A percentile compares a stretch with the other conserved stretches of the same genome.
Evolutionary conservation across 1,140 invertebrate genomes (phyloP).

Genomic region (Aphaenogaster floridana): DNA sequence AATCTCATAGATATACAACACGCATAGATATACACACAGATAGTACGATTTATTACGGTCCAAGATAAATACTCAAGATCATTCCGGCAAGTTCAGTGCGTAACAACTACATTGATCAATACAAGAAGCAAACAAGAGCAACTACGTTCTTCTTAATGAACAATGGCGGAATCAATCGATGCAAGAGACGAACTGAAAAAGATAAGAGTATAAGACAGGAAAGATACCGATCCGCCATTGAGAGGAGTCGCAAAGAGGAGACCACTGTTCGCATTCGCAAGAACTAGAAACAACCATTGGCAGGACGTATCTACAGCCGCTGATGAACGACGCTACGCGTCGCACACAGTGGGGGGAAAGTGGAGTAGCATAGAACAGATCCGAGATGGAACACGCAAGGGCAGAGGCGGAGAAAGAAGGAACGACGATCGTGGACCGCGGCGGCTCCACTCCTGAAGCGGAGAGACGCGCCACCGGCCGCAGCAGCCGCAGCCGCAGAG

Average conservation of each 20-base stretch:
- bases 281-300: slow-evolving; percentile 36
- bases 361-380: slow-evolving; percentile 49
- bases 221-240: not conserved
- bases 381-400: slow-evolving; percentile 18
- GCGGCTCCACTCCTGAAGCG: slow-evolving; percentile 65
- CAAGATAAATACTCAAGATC: slow-evolving; percentile 34
- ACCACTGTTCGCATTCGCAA: not conserved
- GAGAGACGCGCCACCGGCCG: slow-evolving; percentile 59
- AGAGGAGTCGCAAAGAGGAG: not conserved
- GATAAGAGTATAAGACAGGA: not conserved
- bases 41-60: slow-evolving; percentile 22
- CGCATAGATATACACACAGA: not conserved
- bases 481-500: slow-evolving; percentile 66
- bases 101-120: slow-evolving; percentile 20
- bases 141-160: not conserved
- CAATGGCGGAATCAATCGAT: not conserved
- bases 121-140: slow-evolving; percentile 9
- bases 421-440: slow-evolving; percentile 1
- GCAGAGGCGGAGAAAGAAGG: slow-evolving; percentile 20
- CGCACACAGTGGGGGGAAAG: slow-evolving; percentile 27
- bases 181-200: not conserved
- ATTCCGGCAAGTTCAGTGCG: not conserved
- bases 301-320: not conserved
- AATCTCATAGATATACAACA: slow-evolving; percentile 4
- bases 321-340: not conserved